Base-by-base conservation (phyloP, 2,113 vertebrate species). In the Fregetta grallaria region DNA sequence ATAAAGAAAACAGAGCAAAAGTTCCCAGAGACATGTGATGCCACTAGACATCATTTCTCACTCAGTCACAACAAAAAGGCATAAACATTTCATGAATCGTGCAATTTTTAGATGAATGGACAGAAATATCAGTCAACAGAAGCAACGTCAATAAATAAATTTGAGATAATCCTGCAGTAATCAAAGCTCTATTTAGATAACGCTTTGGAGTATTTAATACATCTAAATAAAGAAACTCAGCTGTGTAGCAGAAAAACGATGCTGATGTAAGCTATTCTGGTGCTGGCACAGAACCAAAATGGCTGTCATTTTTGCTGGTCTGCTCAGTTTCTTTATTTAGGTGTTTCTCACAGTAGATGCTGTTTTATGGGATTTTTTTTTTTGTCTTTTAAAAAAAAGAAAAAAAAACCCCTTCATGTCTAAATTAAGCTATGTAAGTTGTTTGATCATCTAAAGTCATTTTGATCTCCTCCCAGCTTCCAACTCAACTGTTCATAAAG, bases 201-300 rank as follows among this genome's bases (percentile, higher is more conserved):
- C 50, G 80, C 76, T 95, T 91, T 90, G 82, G 77, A 94, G 88
- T 87, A 93, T 90, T 84, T 96, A 94, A 94, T 83, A 74, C 4
- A 10, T 52, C 93, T 94, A 96, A 96, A 97, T 93, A 97, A 95
- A 92, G 90, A 91, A 96, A 86, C 89, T 95, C 95, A 96, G 92
- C 91, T 95, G 95, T 94, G 90, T 44, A 85, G 87, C 89, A 93
- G 95, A 63, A 95, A 92, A 96, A 81, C 3, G 4, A 82, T 89
- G 94, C 93, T 96, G 91, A 95, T 86, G 53, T 67, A 90, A 96
- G 88, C 71, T 88, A 25, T 92, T 96, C 68, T 93, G 62, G 49
- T 76, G 59, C 83, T 97, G 97, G 95, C 95, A 85, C 36, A 55
- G 36, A 82, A 94, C 74, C 90, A 95, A 92, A 91, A 92, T 50